Evolutionary conservation across 2,113 vertebrate genomes (phyloP).

Genomic region (Pimephales promelas): DNA sequence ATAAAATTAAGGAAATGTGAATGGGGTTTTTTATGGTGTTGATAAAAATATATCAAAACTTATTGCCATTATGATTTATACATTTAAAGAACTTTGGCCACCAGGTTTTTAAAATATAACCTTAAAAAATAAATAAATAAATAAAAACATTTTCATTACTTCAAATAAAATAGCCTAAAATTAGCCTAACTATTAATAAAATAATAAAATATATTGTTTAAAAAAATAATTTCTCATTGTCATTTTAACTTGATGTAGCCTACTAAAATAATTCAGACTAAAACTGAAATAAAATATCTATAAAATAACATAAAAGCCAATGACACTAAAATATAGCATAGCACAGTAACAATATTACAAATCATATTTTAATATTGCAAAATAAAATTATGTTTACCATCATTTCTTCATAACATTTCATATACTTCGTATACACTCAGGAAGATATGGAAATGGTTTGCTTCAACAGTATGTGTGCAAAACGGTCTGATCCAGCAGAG

Average conservation of each 20-base stretch:
- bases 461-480: not conserved
- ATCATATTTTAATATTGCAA: not conserved
- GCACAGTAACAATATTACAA: not conserved
- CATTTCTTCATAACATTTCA: not conserved
- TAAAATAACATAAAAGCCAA: too few species aligned
- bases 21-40: too few species aligned
- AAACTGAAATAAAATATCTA: too few species aligned
- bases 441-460: not conserved
- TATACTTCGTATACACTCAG: not conserved
- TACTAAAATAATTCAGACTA: not conserved
- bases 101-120: not conserved
- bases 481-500: conserved; percentile 65
- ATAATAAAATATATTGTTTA: too few species aligned
- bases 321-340: not conserved
- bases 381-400: not conserved
- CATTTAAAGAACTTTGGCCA: not conserved
- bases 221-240: not conserved
- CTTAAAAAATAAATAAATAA: not conserved
- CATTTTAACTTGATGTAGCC: not conserved
- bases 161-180: not conserved
- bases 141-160: too few species aligned
- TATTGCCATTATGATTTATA: not conserved
- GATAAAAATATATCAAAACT: not conserved
- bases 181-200: not conserved
- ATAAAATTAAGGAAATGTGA: too few species aligned